Conservation (phyloP, 2,113 vertebrate genomes). For the Bothrops jararaca region DNA sequence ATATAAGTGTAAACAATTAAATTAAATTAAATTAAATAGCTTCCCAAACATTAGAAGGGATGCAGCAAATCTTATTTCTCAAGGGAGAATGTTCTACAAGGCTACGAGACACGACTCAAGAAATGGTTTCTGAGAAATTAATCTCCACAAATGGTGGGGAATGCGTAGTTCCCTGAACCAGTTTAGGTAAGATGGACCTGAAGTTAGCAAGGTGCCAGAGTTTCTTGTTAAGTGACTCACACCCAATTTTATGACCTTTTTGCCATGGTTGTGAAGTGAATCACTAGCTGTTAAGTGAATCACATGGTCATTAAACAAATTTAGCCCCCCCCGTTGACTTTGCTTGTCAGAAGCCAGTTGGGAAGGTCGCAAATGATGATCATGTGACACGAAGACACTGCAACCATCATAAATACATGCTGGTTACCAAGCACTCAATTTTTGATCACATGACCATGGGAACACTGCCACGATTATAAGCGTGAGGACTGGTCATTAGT, state of each 20-base stretch:
- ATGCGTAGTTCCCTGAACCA: background rate
- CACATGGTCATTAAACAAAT: background rate
- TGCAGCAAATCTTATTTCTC: background rate
- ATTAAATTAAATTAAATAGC: no score
- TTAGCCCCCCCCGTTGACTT: background rate
- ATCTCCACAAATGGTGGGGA: background rate
- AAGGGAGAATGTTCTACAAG: background rate
- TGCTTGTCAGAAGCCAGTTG: background rate
- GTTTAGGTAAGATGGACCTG: background rate
- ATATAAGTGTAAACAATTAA: no score
- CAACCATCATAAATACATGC: background rate
- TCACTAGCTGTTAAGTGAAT: background rate
- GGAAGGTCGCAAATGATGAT: background rate
- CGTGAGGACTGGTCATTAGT: background rate
- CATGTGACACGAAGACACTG: background rate
- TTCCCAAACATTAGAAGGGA: background rate
- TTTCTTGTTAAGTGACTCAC: background rate
- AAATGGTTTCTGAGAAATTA: background rate
- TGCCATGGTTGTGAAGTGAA: no score
- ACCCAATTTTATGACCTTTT: background rate
- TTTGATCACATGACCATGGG: background rate
- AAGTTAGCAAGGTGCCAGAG: background rate
- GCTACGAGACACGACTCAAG: background rate
- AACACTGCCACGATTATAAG: background rate
- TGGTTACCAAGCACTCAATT: background rate